Percentiles rank a stretch among this genome's conserved stretches.
Evolutionary conservation across 2,797 vertebrate genomes (phyloP).

Genomic region (Graptemys geographica): DNA sequence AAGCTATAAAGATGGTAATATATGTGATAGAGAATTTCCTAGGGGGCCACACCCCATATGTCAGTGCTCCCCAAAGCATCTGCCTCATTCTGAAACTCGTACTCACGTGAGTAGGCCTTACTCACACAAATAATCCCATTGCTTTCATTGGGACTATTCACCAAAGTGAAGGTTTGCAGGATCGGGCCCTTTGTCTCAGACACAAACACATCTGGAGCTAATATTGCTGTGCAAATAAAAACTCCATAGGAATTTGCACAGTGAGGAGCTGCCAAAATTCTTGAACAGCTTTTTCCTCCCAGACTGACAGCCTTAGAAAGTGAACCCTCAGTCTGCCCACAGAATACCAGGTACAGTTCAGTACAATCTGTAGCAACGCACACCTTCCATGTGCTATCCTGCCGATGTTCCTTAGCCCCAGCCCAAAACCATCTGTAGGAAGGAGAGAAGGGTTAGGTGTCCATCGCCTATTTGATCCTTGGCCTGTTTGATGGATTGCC

Average conservation of each 20-base stretch:
- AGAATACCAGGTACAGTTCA: neutral
- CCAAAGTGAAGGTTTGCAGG: neutral
- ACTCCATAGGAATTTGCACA: neutral
- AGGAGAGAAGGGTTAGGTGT: neutral
- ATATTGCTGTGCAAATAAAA: neutral
- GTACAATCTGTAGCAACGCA: neutral
- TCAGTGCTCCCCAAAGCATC: neutral
- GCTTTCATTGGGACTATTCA: neutral
- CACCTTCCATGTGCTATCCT: neutral
- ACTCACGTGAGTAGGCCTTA: neutral
- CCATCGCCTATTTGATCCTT: neutral
- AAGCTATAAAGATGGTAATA: constrained; percentile 5
- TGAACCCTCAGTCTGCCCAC: neutral
- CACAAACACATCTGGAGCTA: neutral
- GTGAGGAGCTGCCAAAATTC: neutral
- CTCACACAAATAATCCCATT: neutral
- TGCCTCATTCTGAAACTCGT: neutral
- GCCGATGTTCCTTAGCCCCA: rapidly evolving
- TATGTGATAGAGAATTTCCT: neutral
- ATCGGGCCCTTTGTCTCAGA: neutral
- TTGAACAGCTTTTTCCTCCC: constrained; percentile 9
- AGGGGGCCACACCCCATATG: neutral
- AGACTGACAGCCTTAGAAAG: neutral
- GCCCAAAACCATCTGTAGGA: neutral
- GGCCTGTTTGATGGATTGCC: neutral